Evolutionary conservation across 2,797 vertebrate species (phyloP), one percentile per base, ranked within the genome.

Genomic region (Pseudopleuronectes americanus): DNA sequence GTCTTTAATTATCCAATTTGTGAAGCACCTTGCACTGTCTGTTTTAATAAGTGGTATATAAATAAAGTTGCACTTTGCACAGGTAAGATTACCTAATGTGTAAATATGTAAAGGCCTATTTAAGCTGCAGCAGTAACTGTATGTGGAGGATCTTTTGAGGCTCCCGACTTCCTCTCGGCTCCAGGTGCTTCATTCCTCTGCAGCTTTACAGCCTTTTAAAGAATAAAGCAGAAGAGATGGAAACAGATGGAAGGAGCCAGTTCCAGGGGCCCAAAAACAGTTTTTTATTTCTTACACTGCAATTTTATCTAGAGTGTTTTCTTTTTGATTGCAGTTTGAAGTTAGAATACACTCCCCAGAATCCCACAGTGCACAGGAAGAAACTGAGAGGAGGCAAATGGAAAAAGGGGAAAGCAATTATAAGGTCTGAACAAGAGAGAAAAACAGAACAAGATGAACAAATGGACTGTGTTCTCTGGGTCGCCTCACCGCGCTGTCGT

Each of bases 41-140:
- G 36, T 38, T 38, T 38, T 38, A 7, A 38, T 9, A 33, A 10
- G 31, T 33, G 8, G 0, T 33, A 3, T 13, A 38, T 38, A 38
- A 38, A 13, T 38, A 38, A 54, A 14, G 36, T 73, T 80, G 69
- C 62, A 71, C 69, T 80, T 80, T 51, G 60, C 23, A 63, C n/a
- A 5, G 21, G 26, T 43, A 41, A 31, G 45, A 65, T 71, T 49
- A 67, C 33, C 61, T 62, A 3, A 59, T 62, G 73, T 66, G 63
- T 38, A 48, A 62, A 67, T 38, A 68, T 24, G 23, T 12, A 38
- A 38, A 13, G 57, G 6, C 43, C 28, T 31, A 22, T 60, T 69
- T 52, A 53, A n/a, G 19, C 4, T 43, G 31, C 48, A 21, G 55
- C 26, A 38, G 36, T 13, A 13, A 38, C 36, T 38, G 10, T 38